phyloP scores from a whole-genome alignment of 2,113 vertebrate genomes.

The Micronisus gabar region DNA sequence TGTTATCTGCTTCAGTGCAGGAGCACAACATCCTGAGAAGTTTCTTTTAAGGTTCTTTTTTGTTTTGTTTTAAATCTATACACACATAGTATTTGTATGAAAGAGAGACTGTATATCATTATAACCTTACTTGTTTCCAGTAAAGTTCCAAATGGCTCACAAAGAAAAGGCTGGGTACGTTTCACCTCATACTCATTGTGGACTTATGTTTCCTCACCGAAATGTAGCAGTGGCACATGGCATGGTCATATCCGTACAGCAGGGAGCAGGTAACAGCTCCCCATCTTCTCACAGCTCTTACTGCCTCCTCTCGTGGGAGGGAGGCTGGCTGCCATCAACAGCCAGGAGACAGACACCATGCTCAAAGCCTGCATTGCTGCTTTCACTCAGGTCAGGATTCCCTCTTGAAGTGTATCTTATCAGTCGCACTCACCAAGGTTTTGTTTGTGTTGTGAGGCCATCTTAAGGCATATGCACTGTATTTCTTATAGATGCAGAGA shows the following conservation, averaged over 20 bases:
- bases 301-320: neutral
- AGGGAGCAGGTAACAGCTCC: neutral
- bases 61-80: neutral
- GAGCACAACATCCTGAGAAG: neutral
- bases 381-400: neutral
- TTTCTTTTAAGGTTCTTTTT: neutral
- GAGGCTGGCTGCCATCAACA: neutral
- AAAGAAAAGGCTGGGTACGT: neutral
- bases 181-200: neutral
- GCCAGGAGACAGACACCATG: neutral
- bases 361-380: neutral
- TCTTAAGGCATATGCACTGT: neutral
- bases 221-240: neutral
- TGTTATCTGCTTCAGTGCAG: neutral
- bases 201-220: neutral
- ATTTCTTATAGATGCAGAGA: neutral
- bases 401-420: neutral
- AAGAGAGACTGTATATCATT: neutral
- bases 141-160: neutral
- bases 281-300: neutral
- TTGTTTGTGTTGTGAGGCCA: neutral
- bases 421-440: neutral
- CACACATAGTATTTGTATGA: neutral
- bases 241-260: accelerated
- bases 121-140: neutral